Evolutionary conservation across 1,140 invertebrate genomes (phyloP), one percentile per base, ranked within the genome.

Genomic region (Philotrypesis tridentata): DNA sequence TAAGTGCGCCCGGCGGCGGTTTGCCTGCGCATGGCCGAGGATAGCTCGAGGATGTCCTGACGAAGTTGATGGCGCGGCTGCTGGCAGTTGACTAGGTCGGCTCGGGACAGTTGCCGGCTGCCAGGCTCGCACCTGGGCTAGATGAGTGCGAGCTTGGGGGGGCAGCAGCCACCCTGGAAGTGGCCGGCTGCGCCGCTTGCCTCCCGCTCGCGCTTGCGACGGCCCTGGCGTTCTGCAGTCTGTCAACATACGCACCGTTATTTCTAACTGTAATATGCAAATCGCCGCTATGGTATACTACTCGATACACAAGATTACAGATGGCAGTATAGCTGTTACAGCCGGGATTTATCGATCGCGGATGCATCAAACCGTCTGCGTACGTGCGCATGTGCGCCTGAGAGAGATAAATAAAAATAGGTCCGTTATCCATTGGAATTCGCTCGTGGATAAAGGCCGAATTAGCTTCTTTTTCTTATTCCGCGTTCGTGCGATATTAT

Each of bases 221-320:
- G 91, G 87, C 91, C 90, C 88, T 92, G 90, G 89, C 91, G 91
- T 91, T 92, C 91, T 91, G 91, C 87, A 92, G 89, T 89, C 91
- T 92, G 82, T 21, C 31, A 83, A 82, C 79, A 83, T 55, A 33
- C 43, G 21, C 11, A 17, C 11, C 4, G 4, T 5, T 37, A 5
- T 37, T 37, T 37, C 9, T 37, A 37, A 5, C 33, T 9, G 9
- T 37, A 5, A 37, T n/a, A n/a, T n/a, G n/a, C n/a, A n/a, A n/a
- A n/a, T n/a, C n/a, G n/a, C n/a, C n/a, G n/a, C n/a, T n/a, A n/a
- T n/a, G n/a, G n/a, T n/a, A n/a, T n/a, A n/a, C n/a, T n/a, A n/a
- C n/a, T n/a, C n/a, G n/a, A n/a, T n/a, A n/a, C n/a, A n/a, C n/a
- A n/a, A n/a, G n/a, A n/a, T n/a, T n/a, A n/a, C n/a, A n/a, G n/a